Percentiles rank a stretch among this genome's conserved stretches.
phyloP scores from a whole-genome alignment of 2,888 invertebrate species.

The Ornithoptera priamus region DNA sequence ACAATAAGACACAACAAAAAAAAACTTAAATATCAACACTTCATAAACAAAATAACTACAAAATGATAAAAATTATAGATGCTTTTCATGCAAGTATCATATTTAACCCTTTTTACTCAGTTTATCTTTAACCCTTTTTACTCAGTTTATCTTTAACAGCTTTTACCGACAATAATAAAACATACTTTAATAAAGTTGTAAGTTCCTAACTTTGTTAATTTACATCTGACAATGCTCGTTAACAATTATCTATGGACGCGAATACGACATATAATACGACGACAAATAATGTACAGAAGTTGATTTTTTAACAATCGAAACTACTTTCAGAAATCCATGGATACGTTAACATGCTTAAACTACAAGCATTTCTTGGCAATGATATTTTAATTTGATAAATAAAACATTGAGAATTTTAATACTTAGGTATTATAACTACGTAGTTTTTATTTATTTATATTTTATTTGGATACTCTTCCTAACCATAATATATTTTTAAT shows the following conservation, averaged over 20 bases:
- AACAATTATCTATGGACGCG: slow-evolving; percentile 28
- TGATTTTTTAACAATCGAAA: slow-evolving; percentile 1
- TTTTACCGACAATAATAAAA: slow-evolving; percentile 4
- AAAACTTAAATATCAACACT: no score
- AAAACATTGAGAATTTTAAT: no score
- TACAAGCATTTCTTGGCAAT: slow-evolving; percentile 21
- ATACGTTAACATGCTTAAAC: not conserved
- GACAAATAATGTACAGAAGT: slow-evolving; percentile 21
- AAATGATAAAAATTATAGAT: no score
- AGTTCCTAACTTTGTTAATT: slow-evolving; percentile 14
- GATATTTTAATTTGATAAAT: slow-evolving; percentile 2
- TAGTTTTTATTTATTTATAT: no score
- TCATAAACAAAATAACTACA: no score
- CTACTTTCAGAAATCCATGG: slow-evolving; percentile 1
- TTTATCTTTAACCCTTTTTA: not conserved
- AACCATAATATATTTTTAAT: no score
- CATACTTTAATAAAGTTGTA: slow-evolving; percentile 12
- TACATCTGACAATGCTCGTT: slow-evolving; percentile 6
- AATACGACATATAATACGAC: slow-evolving; percentile 25
- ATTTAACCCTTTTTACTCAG: not conserved
- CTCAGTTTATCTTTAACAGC: not conserved
- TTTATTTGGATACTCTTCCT: no score
- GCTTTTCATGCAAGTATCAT: no score
- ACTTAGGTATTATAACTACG: no score
- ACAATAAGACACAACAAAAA: no score